These are phyloP conservation scores for Gambusia holbrooki DNA, from an alignment of 2,113 vertebrate genomes.

Conservation along the genomic window DNA sequence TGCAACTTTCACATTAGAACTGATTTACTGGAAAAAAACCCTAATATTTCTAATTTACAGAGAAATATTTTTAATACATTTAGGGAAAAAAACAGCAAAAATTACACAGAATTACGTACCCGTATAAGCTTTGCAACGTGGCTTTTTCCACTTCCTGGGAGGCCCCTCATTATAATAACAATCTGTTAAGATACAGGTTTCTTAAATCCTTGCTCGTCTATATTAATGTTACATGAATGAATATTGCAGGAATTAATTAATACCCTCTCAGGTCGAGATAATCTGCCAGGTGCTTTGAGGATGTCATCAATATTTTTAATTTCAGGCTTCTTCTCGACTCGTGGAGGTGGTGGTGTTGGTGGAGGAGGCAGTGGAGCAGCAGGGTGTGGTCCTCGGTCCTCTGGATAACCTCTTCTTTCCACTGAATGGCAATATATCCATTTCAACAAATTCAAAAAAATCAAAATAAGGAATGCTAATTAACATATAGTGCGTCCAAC, in stretches of 20 bases:
- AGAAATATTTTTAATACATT: background rate
- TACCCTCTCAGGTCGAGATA: slow-evolving; percentile 92
- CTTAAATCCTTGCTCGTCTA: background rate
- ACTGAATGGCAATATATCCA: slow-evolving; percentile 69
- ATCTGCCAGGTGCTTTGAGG: slow-evolving; percentile 92
- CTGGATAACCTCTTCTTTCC: slow-evolving; percentile 89
- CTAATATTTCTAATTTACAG: background rate
- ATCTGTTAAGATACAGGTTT: slow-evolving; percentile 83
- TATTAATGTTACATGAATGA: background rate
- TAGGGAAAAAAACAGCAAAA: background rate
- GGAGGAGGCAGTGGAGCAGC: slow-evolving; percentile 80
- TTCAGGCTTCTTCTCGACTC: slow-evolving; percentile 95
- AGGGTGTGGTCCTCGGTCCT: slow-evolving; percentile 87
- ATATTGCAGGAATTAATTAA: background rate
- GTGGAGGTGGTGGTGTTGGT: slow-evolving; percentile 85
- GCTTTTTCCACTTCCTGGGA: slow-evolving; percentile 97
- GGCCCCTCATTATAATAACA: slow-evolving; percentile 97
- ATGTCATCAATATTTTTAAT: slow-evolving; percentile 97
- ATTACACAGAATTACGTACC: slow-evolving; percentile 76
- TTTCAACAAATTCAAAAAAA: background rate
- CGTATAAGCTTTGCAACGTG: slow-evolving; percentile 98
- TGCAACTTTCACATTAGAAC: background rate
- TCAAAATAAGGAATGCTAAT: background rate
- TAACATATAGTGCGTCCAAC: slow-evolving; percentile 58
- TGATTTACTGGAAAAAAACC: background rate